These are phyloP conservation scores for Idaea biselata DNA, from an alignment of 2,888 invertebrate species.

Conservation along the genomic window DNA sequence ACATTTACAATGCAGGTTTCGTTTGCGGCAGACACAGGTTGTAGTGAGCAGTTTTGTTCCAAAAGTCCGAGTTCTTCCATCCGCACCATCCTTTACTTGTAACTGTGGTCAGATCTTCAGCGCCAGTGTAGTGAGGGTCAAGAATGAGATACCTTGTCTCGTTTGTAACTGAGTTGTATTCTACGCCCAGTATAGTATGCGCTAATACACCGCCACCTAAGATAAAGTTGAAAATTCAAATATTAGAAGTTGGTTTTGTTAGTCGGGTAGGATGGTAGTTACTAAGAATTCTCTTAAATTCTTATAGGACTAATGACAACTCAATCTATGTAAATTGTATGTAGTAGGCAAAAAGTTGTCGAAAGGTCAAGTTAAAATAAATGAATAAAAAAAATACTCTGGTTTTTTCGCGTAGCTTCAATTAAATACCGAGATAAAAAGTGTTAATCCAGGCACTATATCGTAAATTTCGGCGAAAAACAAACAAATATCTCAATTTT, in stretches of 20 bases:
- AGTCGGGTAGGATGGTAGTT: too few relatives aligned
- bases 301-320: not conserved
- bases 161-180: slow-evolving; percentile 89
- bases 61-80: slow-evolving; percentile 97
- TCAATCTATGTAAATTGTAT: not conserved
- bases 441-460: too few relatives aligned
- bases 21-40: slow-evolving; percentile 96
- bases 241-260: not conserved
- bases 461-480: too few relatives aligned
- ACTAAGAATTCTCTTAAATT: too few relatives aligned
- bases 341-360: too few relatives aligned
- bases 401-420: too few relatives aligned
- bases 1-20: slow-evolving; percentile 55
- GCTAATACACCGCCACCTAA: slow-evolving; percentile 97
- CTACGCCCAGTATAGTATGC: slow-evolving; percentile 98
- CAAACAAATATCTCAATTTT: too few relatives aligned
- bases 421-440: too few relatives aligned
- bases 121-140: slow-evolving; percentile 98
- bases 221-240: slow-evolving; percentile 14
- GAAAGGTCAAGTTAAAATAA: slow-evolving; percentile 4
- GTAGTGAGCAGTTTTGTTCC: slow-evolving; percentile 97
- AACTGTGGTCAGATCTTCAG: slow-evolving; percentile 88
- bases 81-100: slow-evolving; percentile 96
- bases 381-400: too few relatives aligned
- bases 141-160: slow-evolving; percentile 95